A percentile compares a stretch with the other conserved stretches of the same genome.
Evolutionary conservation across 1,140 invertebrate species (phyloP).

Genomic region (Hydropsyche tenuis): DNA sequence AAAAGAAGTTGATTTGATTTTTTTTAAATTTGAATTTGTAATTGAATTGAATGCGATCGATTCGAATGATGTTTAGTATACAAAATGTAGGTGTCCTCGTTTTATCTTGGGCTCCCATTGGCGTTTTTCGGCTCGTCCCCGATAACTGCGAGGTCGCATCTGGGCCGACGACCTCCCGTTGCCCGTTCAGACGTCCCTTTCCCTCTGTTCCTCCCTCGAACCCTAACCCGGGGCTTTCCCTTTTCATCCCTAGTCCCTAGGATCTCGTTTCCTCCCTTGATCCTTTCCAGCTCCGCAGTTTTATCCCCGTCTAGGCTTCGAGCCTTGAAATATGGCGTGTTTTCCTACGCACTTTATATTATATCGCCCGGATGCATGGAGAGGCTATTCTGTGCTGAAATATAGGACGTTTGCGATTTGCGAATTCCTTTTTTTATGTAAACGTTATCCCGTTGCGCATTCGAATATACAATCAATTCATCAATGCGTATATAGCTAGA

Average conservation of each 20-base stretch:
- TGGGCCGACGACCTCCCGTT: constrained; percentile 15
- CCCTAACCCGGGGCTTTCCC: neutral
- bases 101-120: neutral
- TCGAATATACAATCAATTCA: no score
- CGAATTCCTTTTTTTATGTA: no score
- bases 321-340: constrained; percentile 3
- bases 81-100: no score
- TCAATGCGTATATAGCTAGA: no score
- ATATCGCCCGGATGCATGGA: neutral
- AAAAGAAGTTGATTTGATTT: no score
- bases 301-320: neutral
- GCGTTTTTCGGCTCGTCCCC: constrained; percentile 8
- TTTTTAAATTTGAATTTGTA: no score
- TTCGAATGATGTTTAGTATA: no score
- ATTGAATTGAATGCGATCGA: no score
- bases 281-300: no score
- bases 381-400: no score
- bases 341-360: neutral
- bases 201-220: neutral
- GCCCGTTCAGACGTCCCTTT: constrained; percentile 5
- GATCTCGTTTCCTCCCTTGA: neutral
- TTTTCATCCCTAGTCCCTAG: neutral
- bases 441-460: no score
- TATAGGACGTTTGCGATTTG: no score
- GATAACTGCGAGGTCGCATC: constrained; percentile 21